A percentile compares a stretch with the other conserved stretches of the same genome.
These are phyloP conservation scores for Helicoverpa assulta DNA, from an alignment of 2,888 invertebrate genomes.

Conservation along the genomic window DNA sequence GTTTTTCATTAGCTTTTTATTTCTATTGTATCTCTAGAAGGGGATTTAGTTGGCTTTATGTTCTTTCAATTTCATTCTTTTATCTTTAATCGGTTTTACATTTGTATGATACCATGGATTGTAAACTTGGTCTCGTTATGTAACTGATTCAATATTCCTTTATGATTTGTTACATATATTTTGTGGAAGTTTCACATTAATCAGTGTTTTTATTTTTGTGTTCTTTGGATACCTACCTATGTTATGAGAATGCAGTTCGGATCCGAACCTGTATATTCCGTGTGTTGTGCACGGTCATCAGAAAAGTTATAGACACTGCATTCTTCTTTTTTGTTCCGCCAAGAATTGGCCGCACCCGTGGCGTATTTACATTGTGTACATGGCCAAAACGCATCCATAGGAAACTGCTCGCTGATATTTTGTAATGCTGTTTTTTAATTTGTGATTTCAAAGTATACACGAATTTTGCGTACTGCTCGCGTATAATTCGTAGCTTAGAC, in stretches of 20 bases:
- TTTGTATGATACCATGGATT: slow-evolving; percentile 83
- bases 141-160: slow-evolving; percentile 80
- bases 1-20: slow-evolving; percentile 80
- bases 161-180: slow-evolving; percentile 88
- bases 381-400: no score
- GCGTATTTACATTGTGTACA: no score
- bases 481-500: no score
- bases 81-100: slow-evolving; percentile 77
- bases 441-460: no score
- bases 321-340: neutral
- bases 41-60: slow-evolving; percentile 86
- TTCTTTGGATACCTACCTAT: neutral
- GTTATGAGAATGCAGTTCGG: neutral
- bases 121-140: slow-evolving; percentile 85
- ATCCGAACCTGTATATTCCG: neutral
- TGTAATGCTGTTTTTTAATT: no score
- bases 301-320: neutral
- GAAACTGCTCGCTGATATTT: no score
- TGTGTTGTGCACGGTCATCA: neutral
- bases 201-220: slow-evolving; percentile 74
- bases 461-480: no score
- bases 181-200: slow-evolving; percentile 84
- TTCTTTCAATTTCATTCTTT: slow-evolving; percentile 83
- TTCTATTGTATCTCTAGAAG: slow-evolving; percentile 78
- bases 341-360: no score